phyloP scores from a whole-genome alignment of 2,113 vertebrate genomes.

The Anhinga anhinga region DNA sequence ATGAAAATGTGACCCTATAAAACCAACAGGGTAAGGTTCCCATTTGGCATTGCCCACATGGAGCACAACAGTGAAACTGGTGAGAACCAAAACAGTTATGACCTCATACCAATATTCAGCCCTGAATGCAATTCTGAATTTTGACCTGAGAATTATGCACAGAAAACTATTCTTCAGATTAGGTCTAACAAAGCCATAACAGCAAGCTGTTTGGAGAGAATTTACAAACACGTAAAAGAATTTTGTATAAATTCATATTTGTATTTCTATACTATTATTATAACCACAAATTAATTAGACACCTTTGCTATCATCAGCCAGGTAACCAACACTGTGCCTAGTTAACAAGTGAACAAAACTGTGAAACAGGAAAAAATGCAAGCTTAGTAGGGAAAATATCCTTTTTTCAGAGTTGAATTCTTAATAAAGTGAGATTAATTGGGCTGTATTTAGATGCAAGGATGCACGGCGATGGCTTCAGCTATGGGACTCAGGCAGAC shows the following conservation, averaged over 20 bases:
- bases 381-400: neutral
- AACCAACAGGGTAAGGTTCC: neutral
- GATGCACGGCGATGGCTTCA: neutral
- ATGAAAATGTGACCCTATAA: neutral
- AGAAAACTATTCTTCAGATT: neutral
- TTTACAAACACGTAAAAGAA: neutral
- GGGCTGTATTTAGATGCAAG: neutral
- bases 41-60: neutral
- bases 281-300: neutral
- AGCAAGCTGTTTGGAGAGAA: neutral
- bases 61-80: neutral
- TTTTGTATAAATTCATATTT: neutral
- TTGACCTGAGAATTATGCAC: neutral
- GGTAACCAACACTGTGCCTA: neutral
- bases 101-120: neutral
- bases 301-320: neutral
- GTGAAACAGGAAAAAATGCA: neutral
- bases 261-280: neutral
- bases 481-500: neutral
- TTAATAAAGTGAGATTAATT: constrained; percentile 37
- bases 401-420: neutral
- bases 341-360: neutral
- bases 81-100: neutral
- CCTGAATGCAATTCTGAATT: neutral
- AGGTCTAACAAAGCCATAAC: neutral